Conservation (phyloP, 2,797 vertebrate genomes). For the Manis pentadactyla region DNA sequence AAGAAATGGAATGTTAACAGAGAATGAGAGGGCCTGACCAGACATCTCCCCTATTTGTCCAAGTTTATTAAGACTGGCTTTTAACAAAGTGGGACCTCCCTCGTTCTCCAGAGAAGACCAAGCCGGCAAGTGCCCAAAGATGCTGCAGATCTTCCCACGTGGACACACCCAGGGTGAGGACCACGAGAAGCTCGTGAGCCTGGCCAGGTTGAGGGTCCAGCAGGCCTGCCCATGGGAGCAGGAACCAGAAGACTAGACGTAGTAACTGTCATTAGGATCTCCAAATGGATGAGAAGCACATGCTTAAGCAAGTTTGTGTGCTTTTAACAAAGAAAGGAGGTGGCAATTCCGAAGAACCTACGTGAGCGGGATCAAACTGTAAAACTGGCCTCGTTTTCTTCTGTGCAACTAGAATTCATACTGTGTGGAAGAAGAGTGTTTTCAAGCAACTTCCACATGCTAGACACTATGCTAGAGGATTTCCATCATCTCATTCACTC, state of each 20-base stretch:
- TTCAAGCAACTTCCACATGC: background rate
- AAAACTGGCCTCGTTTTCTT: background rate
- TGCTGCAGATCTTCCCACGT: background rate
- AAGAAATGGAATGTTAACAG: background rate
- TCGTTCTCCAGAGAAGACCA: background rate
- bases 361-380: background rate
- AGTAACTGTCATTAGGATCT: background rate
- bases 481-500: background rate
- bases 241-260: background rate
- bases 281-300: background rate
- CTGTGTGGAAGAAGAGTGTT: no score
- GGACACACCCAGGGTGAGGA: background rate
- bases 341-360: background rate
- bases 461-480: background rate
- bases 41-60: background rate
- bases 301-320: background rate
- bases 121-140: background rate
- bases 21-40: background rate
- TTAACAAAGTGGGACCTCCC: background rate
- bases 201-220: background rate
- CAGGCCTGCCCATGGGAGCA: background rate
- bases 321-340: background rate
- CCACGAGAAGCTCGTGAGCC: background rate
- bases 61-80: background rate
- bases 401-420: background rate